These are phyloP conservation scores for Drosophila lacertosa DNA, from an alignment of 1,140 invertebrate genomes.

Conservation along the genomic window DNA sequence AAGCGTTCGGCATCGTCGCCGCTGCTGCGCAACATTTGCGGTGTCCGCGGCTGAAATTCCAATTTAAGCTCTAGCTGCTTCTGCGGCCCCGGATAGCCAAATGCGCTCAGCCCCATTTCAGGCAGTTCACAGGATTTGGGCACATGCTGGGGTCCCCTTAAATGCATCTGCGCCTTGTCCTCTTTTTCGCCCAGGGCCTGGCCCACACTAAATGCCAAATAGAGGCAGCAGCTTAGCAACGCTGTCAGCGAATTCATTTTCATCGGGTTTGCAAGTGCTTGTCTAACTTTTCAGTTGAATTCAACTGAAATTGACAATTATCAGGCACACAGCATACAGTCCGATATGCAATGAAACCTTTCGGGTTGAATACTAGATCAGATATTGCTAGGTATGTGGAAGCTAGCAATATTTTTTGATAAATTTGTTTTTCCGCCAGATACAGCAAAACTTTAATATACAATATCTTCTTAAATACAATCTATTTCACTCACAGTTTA, in stretches of 20 bases:
- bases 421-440: too few species aligned
- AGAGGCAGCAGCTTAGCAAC: background rate
- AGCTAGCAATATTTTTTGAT: too few species aligned
- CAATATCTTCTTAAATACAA: too few species aligned
- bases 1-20: background rate
- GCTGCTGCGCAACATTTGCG: background rate
- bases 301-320: background rate
- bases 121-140: background rate
- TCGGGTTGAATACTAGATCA: background rate
- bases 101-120: background rate
- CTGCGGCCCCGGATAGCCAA: background rate
- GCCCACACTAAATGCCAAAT: background rate
- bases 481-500: too few species aligned
- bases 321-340: background rate
- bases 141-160: background rate
- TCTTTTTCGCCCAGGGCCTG: background rate
- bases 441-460: too few species aligned
- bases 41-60: background rate
- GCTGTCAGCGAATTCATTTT: conserved; percentile 2
- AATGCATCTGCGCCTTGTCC: background rate
- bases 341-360: background rate
- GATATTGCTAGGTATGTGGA: too few species aligned
- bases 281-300: background rate
- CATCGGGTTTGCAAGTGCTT: conserved; percentile 5
- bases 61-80: conserved; percentile 3